Percentiles rank a stretch among this genome's conserved stretches.
phyloP scores from a whole-genome alignment of 2,888 invertebrate genomes.

The Hemicrepidius hirtus region DNA sequence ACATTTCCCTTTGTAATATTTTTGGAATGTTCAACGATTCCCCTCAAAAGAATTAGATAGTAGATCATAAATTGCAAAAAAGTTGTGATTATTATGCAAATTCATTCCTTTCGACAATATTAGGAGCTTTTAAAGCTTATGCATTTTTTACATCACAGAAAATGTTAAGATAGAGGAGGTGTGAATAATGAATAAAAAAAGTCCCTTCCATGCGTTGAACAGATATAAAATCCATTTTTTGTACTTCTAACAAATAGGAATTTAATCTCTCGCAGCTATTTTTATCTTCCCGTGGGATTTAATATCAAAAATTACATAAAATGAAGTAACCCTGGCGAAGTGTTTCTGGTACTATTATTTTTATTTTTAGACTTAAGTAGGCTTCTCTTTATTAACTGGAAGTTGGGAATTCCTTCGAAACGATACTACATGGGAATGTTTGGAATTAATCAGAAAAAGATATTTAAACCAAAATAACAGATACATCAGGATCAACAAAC shows the following conservation, averaged over 20 bases:
- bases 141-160: constrained; percentile 12
- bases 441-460: no score
- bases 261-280: background rate
- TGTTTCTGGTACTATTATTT: no score
- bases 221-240: background rate
- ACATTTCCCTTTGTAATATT: constrained; percentile 15
- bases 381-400: no score
- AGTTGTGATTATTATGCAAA: constrained; percentile 27
- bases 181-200: background rate
- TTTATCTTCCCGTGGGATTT: background rate
- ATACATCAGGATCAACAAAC: no score
- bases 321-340: no score
- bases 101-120: constrained; percentile 8
- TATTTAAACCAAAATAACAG: no score
- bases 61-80: constrained; percentile 6
- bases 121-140: constrained; percentile 22
- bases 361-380: no score
- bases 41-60: background rate
- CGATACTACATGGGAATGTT: no score
- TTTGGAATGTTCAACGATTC: background rate
- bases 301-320: no score
- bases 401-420: no score
- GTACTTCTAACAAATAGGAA: background rate
- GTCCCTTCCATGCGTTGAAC: background rate
- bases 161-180: background rate